phyloP scores from a whole-genome alignment of 2,888 invertebrate genomes.

The Diaphora mendica region DNA sequence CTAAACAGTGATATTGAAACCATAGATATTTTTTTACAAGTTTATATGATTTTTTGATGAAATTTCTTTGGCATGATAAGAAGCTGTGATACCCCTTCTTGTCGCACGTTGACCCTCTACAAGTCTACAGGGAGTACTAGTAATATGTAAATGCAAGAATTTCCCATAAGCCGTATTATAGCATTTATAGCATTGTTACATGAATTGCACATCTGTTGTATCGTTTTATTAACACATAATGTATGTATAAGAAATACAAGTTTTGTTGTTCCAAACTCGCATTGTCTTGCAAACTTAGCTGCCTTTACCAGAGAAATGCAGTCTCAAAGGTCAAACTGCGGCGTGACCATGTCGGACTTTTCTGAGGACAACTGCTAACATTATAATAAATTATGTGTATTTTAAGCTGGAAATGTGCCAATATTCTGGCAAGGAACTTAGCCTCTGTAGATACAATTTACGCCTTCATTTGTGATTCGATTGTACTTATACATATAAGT shows the following conservation, averaged over 20 bases:
- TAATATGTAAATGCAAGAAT: too few relatives aligned
- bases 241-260: not conserved
- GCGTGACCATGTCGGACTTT: not conserved
- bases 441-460: not conserved
- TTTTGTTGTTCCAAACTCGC: not conserved
- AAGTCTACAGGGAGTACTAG: too few relatives aligned
- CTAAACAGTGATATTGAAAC: too few relatives aligned
- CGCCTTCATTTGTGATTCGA: not conserved
- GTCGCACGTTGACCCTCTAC: too few relatives aligned
- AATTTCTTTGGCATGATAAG: too few relatives aligned
- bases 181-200: too few relatives aligned
- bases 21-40: too few relatives aligned
- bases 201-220: not conserved
- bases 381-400: not conserved
- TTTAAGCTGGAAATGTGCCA: not conserved
- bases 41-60: too few relatives aligned
- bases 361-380: not conserved
- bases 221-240: not conserved
- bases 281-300: not conserved
- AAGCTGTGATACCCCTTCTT: too few relatives aligned
- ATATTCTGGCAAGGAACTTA: not conserved
- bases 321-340: not conserved
- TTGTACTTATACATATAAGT: not conserved
- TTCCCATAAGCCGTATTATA: too few relatives aligned
- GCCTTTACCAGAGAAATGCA: not conserved